Conservation (phyloP, 2,113 vertebrate species). For the Ceratotherium simum region DNA sequence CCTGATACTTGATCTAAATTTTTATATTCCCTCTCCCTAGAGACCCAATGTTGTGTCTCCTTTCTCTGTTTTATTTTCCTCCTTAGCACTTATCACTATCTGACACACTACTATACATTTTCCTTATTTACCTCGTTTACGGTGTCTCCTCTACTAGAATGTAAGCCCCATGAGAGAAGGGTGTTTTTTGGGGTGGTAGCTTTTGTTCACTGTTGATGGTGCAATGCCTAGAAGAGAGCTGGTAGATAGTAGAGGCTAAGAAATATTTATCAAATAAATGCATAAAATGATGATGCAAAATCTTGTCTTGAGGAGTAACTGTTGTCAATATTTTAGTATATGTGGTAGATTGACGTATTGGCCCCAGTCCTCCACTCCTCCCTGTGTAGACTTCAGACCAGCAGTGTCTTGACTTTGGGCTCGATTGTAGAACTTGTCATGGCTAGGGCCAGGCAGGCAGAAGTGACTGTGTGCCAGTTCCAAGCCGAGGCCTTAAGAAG, state of each 20-base stretch:
- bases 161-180: not conserved
- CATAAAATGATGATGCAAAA: not conserved
- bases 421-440: too few species aligned
- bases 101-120: not conserved
- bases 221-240: not conserved
- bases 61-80: not conserved
- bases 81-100: not conserved
- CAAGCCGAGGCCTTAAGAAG: not conserved
- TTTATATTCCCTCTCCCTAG: not conserved
- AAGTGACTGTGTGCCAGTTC: not conserved
- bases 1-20: not conserved
- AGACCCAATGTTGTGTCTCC: too few species aligned
- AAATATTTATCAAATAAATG: not conserved
- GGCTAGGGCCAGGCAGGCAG: not conserved
- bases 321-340: not conserved
- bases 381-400: not conserved
- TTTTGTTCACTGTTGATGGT: not conserved
- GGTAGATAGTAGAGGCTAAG: not conserved
- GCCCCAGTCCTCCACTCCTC: not conserved
- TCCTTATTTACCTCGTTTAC: not conserved
- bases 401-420: not conserved
- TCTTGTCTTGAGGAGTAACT: not conserved
- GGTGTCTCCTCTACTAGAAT: not conserved
- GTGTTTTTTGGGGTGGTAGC: not conserved
- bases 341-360: not conserved